Evolutionary conservation across 2,113 vertebrate genomes (phyloP).

Genomic region (Pseudois nayaur): DNA sequence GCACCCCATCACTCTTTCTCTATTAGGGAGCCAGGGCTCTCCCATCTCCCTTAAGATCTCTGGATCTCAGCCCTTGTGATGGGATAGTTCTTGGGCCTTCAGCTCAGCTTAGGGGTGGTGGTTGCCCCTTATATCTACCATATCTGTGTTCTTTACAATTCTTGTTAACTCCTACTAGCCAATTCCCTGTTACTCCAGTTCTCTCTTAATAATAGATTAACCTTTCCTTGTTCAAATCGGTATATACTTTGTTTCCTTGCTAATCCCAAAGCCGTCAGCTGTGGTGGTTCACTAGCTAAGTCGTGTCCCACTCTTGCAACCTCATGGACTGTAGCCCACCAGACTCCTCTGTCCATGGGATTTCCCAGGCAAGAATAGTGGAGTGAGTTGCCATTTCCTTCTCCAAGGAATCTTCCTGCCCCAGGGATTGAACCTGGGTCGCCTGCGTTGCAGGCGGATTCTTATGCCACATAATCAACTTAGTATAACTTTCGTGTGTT

Average conservation of each 20-base stretch:
- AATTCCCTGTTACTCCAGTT: not conserved
- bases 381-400: not conserved
- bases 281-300: not conserved
- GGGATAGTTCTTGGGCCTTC: not conserved
- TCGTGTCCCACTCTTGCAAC: not conserved
- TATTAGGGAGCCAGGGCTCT: not conserved
- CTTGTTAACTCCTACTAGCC: not conserved
- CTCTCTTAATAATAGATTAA: not conserved
- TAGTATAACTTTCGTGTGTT: not conserved
- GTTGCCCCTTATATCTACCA: not conserved
- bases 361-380: not conserved
- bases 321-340: not conserved
- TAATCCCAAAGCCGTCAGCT: not conserved
- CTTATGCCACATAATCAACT: not conserved
- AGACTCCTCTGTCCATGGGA: not conserved
- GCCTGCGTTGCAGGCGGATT: accelerated
- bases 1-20: not conserved
- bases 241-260: not conserved
- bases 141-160: not conserved
- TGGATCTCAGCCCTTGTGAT: not conserved
- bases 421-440: not conserved
- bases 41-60: not conserved
- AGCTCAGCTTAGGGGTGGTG: not conserved
- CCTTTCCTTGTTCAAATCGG: not conserved
- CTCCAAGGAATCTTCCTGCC: not conserved